phyloP scores from a whole-genome alignment of 53 echinoderm and acorn worm species.

The Glandiceps talaboti region DNA sequence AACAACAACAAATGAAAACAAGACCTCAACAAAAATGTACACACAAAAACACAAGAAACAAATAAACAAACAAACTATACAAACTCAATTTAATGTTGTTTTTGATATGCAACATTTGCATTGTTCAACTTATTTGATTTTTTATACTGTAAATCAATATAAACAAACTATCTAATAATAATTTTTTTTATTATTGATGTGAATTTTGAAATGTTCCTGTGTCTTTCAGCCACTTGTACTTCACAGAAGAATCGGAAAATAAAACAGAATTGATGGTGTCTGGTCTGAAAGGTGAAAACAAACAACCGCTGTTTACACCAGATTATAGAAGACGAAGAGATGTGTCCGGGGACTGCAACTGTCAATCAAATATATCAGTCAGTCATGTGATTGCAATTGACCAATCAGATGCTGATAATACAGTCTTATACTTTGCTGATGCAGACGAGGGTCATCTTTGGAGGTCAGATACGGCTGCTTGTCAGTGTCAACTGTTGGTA shows the following conservation, averaged over 20 bases:
- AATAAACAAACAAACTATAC: too few relatives aligned
- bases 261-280: conserved; percentile 38
- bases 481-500: conserved; percentile 41
- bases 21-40: too few relatives aligned
- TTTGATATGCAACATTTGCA: too few relatives aligned
- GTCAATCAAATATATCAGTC: not conserved
- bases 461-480: conserved; percentile 46
- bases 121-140: too few relatives aligned
- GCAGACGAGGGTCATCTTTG: conserved; percentile 31
- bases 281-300: conserved; percentile 37
- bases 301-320: conserved; percentile 31
- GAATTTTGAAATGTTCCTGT: not conserved
- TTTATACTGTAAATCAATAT: too few relatives aligned
- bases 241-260: conserved; percentile 27
- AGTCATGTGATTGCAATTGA: conserved; percentile 40
- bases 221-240: conserved; percentile 41
- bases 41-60: too few relatives aligned
- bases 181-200: too few relatives aligned
- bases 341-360: conserved; percentile 20
- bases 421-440: conserved; percentile 37
- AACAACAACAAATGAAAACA: too few relatives aligned
- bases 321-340: conserved; percentile 12
- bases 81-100: too few relatives aligned
- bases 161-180: too few relatives aligned
- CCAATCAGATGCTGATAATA: conserved; percentile 23